phyloP scores from a whole-genome alignment of 2,888 invertebrate genomes.

The Ophioninae sp. region DNA sequence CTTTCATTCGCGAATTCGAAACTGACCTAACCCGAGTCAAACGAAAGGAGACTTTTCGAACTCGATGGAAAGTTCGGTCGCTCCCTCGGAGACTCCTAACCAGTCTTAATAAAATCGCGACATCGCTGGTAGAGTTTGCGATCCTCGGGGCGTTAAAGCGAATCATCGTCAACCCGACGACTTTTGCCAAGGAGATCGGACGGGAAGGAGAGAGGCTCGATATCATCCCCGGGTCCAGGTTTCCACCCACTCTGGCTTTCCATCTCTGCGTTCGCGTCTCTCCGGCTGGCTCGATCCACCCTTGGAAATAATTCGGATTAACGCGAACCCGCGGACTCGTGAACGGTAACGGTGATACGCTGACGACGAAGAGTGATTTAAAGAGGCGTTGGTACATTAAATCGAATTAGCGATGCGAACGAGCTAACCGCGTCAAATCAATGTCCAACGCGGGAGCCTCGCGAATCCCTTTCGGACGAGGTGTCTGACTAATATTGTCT shows the following conservation, averaged over 20 bases:
- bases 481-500: conserved; percentile 69
- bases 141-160: conserved; percentile 2
- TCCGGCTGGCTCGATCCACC: conserved; percentile 56
- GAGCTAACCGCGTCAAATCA: conserved; percentile 77
- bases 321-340: conserved; percentile 74
- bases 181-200: conserved; percentile 17
- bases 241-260: not conserved
- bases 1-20: not conserved
- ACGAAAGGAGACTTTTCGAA: not conserved
- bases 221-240: conserved; percentile 12
- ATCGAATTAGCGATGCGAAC: conserved; percentile 75
- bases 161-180: conserved; percentile 27
- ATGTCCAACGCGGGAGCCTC: conserved; percentile 71
- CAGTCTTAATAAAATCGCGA: not conserved
- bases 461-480: conserved; percentile 52
- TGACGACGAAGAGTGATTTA: conserved; percentile 58
- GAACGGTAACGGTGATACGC: conserved; percentile 1
- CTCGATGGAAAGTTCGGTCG: not conserved
- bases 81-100: not conserved
- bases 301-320: conserved; percentile 75
- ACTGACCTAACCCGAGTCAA: too few species aligned
- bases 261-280: conserved; percentile 58
- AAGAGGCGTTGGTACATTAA: conserved; percentile 75
- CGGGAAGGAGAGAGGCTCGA: conserved; percentile 8
- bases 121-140: not conserved